A percentile compares a stretch with the other conserved stretches of the same genome.
These are phyloP conservation scores for Drosophila orosa DNA, from an alignment of 1,140 invertebrate species.

Conservation along the genomic window DNA sequence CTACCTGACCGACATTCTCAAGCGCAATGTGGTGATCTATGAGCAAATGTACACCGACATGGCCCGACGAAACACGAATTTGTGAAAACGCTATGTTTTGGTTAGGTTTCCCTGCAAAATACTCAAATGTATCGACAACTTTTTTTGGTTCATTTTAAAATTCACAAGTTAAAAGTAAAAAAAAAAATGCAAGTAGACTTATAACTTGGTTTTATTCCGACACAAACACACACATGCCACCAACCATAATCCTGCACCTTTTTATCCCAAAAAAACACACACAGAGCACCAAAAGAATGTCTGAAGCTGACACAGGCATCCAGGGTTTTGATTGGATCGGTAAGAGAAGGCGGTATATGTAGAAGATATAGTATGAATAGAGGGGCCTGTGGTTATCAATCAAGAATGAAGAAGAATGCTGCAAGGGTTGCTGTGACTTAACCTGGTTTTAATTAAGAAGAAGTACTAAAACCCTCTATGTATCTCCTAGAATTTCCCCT, in stretches of 20 bases:
- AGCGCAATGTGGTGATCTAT: slow-evolving; percentile 78
- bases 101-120: slow-evolving; percentile 2
- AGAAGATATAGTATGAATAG: slow-evolving; percentile 27
- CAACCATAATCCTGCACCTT: slow-evolving; percentile 8
- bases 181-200: slow-evolving; percentile 20
- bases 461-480: slow-evolving; percentile 14
- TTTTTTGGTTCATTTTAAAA: slow-evolving; percentile 15
- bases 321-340: slow-evolving; percentile 44
- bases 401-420: slow-evolving; percentile 2
- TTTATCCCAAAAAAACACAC: slow-evolving; percentile 10
- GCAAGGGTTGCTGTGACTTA: slow-evolving; percentile 26
- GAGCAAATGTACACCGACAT: slow-evolving; percentile 78
- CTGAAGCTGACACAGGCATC: slow-evolving; percentile 69
- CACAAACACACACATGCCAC: slow-evolving; percentile 10
- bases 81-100: slow-evolving; percentile 39
- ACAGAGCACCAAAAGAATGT: slow-evolving; percentile 56
- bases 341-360: slow-evolving; percentile 50
- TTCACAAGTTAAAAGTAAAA: slow-evolving; percentile 46
- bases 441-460: slow-evolving; percentile 31
- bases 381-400: slow-evolving; percentile 48
- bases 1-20: slow-evolving; percentile 79
- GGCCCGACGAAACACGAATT: slow-evolving; percentile 63
- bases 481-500: not conserved
- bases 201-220: slow-evolving; percentile 5
- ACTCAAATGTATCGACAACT: not conserved